phyloP scores from a whole-genome alignment of 2,797 vertebrate genomes.

The Gouania willdenowi region DNA sequence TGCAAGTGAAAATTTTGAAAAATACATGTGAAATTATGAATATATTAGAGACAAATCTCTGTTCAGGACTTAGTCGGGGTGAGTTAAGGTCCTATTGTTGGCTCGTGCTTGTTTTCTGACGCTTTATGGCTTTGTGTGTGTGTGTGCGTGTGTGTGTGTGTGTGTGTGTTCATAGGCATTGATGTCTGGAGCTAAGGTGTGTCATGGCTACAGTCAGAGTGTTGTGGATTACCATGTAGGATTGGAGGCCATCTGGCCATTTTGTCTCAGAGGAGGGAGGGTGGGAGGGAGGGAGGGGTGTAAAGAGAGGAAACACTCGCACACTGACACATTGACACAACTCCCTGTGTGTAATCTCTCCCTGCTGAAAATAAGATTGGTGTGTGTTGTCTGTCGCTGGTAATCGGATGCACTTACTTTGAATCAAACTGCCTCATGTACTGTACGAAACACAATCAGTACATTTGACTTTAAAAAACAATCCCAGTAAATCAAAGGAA shows the following conservation, averaged over 20 bases:
- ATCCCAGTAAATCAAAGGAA: no score
- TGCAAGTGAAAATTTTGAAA: no score
- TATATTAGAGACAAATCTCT: no score
- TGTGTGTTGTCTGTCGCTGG: slow-evolving; percentile 8
- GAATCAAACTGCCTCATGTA: no score
- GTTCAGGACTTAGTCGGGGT: slow-evolving; percentile 42
- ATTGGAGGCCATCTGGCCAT: slow-evolving; percentile 80
- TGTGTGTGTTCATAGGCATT: slow-evolving; percentile 24
- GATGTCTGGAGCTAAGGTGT: slow-evolving; percentile 52
- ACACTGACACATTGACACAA: slow-evolving; percentile 73
- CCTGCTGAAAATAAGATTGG: slow-evolving; percentile 45
- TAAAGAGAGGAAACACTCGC: slow-evolving; percentile 55
- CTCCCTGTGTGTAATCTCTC: slow-evolving; percentile 62
- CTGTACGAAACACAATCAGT: no score
- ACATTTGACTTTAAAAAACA: no score
- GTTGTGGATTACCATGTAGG: slow-evolving; percentile 75
- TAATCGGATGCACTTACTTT: no score
- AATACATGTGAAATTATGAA: no score
- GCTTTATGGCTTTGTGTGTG: slow-evolving; percentile 17
- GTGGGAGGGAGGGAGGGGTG: slow-evolving; percentile 35
- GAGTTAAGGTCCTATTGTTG: slow-evolving; percentile 47
- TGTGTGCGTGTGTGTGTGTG: slow-evolving; percentile 12
- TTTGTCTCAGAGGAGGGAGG: slow-evolving; percentile 62
- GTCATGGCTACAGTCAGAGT: slow-evolving; percentile 61
- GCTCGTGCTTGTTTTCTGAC: slow-evolving; percentile 17